Percentiles rank a stretch among this genome's conserved stretches.
phyloP scores from a whole-genome alignment of 2,888 invertebrate species.

The Trichogramma evanescens region DNA sequence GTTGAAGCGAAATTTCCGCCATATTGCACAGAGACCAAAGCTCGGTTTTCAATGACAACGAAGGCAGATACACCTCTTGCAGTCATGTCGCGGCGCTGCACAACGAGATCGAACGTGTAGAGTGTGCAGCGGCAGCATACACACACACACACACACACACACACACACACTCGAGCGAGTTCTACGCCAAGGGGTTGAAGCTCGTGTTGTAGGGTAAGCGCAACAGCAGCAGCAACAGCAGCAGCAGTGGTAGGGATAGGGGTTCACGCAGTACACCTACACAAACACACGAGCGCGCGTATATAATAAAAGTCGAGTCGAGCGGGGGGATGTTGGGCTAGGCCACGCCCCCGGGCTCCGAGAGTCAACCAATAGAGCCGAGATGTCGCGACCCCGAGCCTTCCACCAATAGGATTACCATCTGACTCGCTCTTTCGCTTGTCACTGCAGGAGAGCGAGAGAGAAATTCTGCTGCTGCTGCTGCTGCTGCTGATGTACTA shows the following conservation, averaged over 20 bases:
- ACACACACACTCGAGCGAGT: no score
- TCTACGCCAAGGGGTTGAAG: slow-evolving; percentile 13
- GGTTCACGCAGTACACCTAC: neutral
- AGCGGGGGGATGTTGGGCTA: neutral
- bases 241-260: neutral
- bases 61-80: no score
- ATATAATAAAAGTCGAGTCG: neutral
- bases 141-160: no score
- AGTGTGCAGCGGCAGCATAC: no score
- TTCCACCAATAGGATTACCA: slow-evolving; percentile 48
- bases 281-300: neutral
- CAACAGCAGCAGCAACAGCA: neutral
- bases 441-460: slow-evolving; percentile 29
- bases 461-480: neutral
- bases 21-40: no score
- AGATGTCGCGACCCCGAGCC: slow-evolving; percentile 43
- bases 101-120: no score
- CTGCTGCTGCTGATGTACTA: no score
- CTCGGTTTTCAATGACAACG: no score
- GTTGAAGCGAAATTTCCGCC: no score
- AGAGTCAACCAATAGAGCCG: slow-evolving; percentile 39
- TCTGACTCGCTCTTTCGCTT: slow-evolving; percentile 48
- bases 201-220: neutral
- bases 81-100: no score
- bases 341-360: slow-evolving; percentile 38